A percentile compares a stretch with the other conserved stretches of the same genome.
These are phyloP conservation scores for Dendrolimus kikuchii DNA, from an alignment of 1,140 invertebrate genomes.

Conservation along the genomic window DNA sequence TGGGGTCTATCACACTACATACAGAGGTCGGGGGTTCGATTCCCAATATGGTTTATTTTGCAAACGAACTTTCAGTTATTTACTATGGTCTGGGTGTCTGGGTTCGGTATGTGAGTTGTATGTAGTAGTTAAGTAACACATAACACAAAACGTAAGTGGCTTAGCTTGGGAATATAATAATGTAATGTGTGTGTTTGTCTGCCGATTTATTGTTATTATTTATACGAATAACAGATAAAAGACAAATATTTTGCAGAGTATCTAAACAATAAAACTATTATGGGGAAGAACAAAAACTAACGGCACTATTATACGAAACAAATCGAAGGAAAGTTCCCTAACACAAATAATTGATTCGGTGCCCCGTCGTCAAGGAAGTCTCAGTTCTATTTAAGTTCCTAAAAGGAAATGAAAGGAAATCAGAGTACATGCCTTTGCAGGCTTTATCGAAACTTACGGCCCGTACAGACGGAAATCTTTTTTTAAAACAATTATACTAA, in stretches of 20 bases:
- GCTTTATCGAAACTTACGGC: constrained; percentile 65
- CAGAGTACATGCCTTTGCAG: constrained; percentile 55
- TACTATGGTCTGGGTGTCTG: too few species aligned
- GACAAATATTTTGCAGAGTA: not conserved
- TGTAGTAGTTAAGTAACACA: too few species aligned
- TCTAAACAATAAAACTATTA: constrained; percentile 16
- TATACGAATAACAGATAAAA: too few species aligned
- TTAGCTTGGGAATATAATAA: too few species aligned
- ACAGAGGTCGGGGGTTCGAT: too few species aligned
- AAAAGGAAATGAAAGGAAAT: constrained; percentile 72
- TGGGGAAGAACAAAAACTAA: constrained; percentile 34
- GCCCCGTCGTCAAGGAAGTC: constrained; percentile 63
- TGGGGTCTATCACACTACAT: too few species aligned
- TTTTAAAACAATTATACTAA: constrained; percentile 41
- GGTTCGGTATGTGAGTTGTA: too few species aligned
- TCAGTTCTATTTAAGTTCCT: constrained; percentile 71
- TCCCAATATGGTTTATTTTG: too few species aligned
- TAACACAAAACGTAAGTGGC: too few species aligned
- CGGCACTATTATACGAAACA: constrained; percentile 43
- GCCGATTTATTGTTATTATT: too few species aligned
- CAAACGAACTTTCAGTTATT: too few species aligned
- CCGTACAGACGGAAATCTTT: constrained; percentile 41
- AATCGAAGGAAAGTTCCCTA: constrained; percentile 57
- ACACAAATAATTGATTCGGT: constrained; percentile 70
- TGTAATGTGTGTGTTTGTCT: too few species aligned